Evolutionary conservation across 2,797 vertebrate species (phyloP), one percentile per base, ranked within the genome.

Genomic region (Hapalemur alaotrensis): DNA sequence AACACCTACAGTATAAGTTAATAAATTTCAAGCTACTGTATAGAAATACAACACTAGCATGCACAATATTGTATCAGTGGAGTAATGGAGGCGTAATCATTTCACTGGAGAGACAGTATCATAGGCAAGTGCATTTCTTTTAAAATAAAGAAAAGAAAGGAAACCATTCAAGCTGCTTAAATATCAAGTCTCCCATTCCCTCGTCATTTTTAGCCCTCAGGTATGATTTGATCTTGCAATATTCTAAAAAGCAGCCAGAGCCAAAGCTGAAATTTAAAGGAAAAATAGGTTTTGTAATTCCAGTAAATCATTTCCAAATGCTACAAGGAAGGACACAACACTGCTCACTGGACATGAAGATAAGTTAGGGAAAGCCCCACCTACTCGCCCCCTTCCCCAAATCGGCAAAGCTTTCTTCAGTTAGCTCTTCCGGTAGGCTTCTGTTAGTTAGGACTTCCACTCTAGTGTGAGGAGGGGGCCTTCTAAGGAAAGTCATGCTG

Each of bases 1-100:
- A 99, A 99, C 99, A 99, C 99, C 99, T 99, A 99, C 99, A 99
- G 99, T 99, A 99, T 99, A 99, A 99, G 99, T 99, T 99, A 99
- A 99, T 99, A 99, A 99, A 99, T 99, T 98, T 99, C 99, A 99
- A 99, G 99, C 99, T 99, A 99, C 99, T 98, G 99, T 99, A 99
- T 99, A 99, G 99, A 99, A 99, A 99, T 99, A 99, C 99, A 98
- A 99, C 99, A 99, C 99, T 99, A 99, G 99, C 99, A 99, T 99
- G 99, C 99, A 99, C 99, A 99, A 99, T 99, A 99, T 99, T 99
- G 99, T 99, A 99, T 99, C 99, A 99, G 98, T 99, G 99, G 99
- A 99, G 99, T 99, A 99, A 99, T 99, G 99, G 99, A 99, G 99
- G 99, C 99, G 99, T 99, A 99, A 98, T 99, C 99, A 99, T 99